Percentiles rank a stretch among this genome's conserved stretches.
Evolutionary conservation across 30 jellyfish, hydroid and myxozoan genomes (phyloP).

Genomic region (Catostylus mosaicus): DNA sequence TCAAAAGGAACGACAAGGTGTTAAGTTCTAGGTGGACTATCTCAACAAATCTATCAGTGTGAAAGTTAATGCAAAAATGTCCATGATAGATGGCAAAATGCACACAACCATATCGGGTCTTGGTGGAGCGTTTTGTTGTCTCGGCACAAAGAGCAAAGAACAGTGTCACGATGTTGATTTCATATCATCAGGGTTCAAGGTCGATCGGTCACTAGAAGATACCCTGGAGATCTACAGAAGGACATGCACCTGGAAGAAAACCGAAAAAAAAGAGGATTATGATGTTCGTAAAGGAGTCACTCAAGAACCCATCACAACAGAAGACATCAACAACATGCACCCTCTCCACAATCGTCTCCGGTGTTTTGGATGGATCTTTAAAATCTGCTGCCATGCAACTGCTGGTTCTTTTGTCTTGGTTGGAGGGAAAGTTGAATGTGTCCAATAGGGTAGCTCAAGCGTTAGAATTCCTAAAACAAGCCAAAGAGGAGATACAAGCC

Average conservation of each 20-base stretch:
- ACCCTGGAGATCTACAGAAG: conserved; percentile 5
- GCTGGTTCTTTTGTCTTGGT: background rate
- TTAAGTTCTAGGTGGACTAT: background rate
- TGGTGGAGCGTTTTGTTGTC: conserved; percentile 12
- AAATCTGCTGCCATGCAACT: conserved; percentile 2
- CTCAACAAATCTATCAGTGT: background rate
- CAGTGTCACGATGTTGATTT: background rate
- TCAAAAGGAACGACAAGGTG: conserved; percentile 6
- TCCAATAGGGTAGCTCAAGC: background rate
- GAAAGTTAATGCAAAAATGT: background rate
- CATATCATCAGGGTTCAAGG: conserved; percentile 13
- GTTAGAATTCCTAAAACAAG: background rate
- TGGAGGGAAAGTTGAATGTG: background rate
- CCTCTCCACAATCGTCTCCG: background rate
- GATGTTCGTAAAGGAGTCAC: conserved; percentile 9
- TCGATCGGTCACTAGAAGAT: conserved; percentile 15
- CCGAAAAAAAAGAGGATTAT: background rate
- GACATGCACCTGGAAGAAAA: background rate
- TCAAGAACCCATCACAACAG: conserved; percentile 20
- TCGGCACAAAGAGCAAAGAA: background rate
- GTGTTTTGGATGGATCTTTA: conserved; percentile 1
- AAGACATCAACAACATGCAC: conserved; percentile 11
- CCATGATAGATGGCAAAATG: conserved; percentile 11
- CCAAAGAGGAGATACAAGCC: background rate
- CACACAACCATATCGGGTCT: background rate